Percentiles rank a stretch among this genome's conserved stretches.
Evolutionary conservation across 2,888 invertebrate genomes (phyloP).

Genomic region (Malthinus flaveolus): DNA sequence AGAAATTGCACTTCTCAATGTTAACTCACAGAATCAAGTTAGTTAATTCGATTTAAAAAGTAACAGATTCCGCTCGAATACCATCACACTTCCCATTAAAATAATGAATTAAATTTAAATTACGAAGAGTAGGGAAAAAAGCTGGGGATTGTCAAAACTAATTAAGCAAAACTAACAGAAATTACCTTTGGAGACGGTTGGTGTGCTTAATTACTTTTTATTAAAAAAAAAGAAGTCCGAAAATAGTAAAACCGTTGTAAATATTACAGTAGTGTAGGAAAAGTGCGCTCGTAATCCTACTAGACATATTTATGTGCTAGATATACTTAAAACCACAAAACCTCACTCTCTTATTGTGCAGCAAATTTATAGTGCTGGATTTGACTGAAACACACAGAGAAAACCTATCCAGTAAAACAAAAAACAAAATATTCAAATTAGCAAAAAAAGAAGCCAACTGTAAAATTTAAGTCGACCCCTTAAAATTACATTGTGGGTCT

Average conservation of each 20-base stretch:
- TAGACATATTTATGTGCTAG: constrained; percentile 22
- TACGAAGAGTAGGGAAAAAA: too few relatives aligned
- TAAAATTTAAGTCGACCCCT: too few relatives aligned
- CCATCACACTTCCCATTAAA: too few relatives aligned
- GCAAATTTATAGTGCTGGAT: constrained; percentile 11
- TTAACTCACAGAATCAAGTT: too few relatives aligned
- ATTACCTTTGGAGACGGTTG: not conserved
- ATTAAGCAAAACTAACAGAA: not conserved
- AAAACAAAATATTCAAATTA: constrained; percentile 3
- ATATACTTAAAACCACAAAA: constrained; percentile 17
- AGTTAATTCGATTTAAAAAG: too few relatives aligned
- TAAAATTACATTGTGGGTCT: too few relatives aligned
- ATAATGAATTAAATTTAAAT: too few relatives aligned
- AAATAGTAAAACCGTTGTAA: not conserved
- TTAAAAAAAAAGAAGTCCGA: not conserved
- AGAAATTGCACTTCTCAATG: too few relatives aligned
- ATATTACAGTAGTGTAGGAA: constrained; percentile 11
- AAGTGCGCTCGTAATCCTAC: constrained; percentile 17
- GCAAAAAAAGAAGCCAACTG: not conserved
- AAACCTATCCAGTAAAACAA: not conserved
- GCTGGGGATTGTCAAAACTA: not conserved
- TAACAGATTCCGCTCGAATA: too few relatives aligned
- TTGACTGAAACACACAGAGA: constrained; percentile 5
- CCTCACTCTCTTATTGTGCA: constrained; percentile 14
- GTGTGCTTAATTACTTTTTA: not conserved